Base-by-base conservation (phyloP, 64 coral and sea anemone species). In the Montipora efflorescens region DNA sequence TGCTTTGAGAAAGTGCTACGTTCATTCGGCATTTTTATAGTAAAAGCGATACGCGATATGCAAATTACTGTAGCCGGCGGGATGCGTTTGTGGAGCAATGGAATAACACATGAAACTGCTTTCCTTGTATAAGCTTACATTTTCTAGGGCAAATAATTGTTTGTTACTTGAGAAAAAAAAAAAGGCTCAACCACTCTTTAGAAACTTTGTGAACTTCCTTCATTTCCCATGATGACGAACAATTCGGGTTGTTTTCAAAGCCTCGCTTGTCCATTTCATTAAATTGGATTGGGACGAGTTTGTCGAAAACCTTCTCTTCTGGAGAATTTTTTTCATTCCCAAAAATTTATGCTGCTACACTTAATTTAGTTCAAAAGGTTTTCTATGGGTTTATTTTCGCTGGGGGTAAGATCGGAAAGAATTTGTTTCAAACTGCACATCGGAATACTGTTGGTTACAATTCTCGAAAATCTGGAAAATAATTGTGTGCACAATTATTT, bases 101-200 rank as follows among this genome's bases (percentile, higher is more conserved):
- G 12, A 67, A 67, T 14, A 13, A 9, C 62, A 67, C 62, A 18
- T 14, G 62, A 67, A 67, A 67, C 12, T 67, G 62, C 62, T 67
- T 67, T 67, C 62, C 15, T 67, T 36, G 36, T 36, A 36, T 67
- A 67, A 67, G 16, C 36, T 36, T 67, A 67, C 15, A 67, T 67
- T 67, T 67, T 67, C 62, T 67, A 67, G 62, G 62, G 62, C 11
- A 67, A 67, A 67, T 67, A 67, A 67, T 67, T 67, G 62, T 67
- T 67, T 55, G 36, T 36, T 36, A 36, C 36, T 36, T 36, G 36
- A 36, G 36, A 36, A 36, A 36, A 36, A 36, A 36, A 36, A 67
- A 16, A 14, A 19, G 62, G 11, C 4, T 67, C 62, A 15, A 67
- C 62, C 7, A 4, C 0, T 67, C 4, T 67, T 9, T 14, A 67